These are phyloP conservation scores for Brevipalpus yothersi DNA, from an alignment of 1,140 invertebrate species.

Conservation along the genomic window DNA sequence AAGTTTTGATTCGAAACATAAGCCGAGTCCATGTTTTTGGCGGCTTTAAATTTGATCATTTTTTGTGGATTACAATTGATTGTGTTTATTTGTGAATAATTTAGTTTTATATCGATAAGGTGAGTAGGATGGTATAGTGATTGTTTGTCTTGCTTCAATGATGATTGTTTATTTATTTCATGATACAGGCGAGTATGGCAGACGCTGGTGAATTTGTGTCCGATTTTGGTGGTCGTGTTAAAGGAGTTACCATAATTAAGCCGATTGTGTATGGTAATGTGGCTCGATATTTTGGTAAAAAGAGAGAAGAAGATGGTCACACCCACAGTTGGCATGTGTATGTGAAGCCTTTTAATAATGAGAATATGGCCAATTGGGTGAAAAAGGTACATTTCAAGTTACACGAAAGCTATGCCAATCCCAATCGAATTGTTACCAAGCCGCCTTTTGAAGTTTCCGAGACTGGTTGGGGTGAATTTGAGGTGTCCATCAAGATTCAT, in stretches of 20 bases:
- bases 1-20: too few species aligned
- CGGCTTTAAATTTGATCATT: too few species aligned
- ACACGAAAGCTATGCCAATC: conserved; percentile 89
- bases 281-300: conserved; percentile 67
- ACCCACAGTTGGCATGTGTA: conserved; percentile 99
- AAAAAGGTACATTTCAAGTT: conserved; percentile 95
- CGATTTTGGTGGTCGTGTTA: conserved; percentile 6
- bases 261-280: conserved; percentile 92
- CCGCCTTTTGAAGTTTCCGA: conserved; percentile 93
- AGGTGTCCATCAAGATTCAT: conserved; percentile 92
- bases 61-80: too few species aligned
- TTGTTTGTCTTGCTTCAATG: too few species aligned
- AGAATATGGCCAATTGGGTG: conserved; percentile 77
- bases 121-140: too few species aligned
- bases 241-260: conserved; percentile 76
- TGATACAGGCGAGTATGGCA: too few species aligned
- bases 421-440: conserved; percentile 64
- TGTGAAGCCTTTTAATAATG: conserved; percentile 60
- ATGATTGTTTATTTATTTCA: too few species aligned
- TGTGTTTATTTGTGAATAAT: too few species aligned
- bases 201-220: neutral
- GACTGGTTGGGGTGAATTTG: conserved; percentile 99
- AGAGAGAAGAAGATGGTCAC: conserved; percentile 91
- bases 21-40: too few species aligned
- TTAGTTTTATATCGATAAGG: too few species aligned